Base-by-base conservation (phyloP, 1,140 invertebrate species). In the Hermetia illucens region DNA sequence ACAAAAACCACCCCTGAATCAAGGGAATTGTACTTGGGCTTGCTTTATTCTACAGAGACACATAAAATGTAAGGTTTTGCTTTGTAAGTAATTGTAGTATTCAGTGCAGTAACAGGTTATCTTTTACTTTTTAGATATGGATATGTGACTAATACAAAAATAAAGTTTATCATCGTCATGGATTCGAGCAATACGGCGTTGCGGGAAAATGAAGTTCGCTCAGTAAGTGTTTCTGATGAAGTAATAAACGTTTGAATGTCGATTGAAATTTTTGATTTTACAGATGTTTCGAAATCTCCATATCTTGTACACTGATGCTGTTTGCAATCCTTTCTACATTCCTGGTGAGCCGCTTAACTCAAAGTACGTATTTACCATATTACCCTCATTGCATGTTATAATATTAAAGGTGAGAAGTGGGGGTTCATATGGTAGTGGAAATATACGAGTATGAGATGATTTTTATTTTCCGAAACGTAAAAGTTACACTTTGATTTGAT, bases 131-230 rank as follows among this genome's bases (percentile, higher is more conserved):
- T 45, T 50, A 94, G 90, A 50, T 97, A 91, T 71, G 93, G 92
- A 5, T 97, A 94, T 71, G 87, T 93, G 13, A 95, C 91, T n/a
- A 96, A 95, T 59, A 95, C 91, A 0, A 85, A 87, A 66, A 82
- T 95, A 12, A 97, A 96, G 61, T 84, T 96, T 61, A 80, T 97
- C 13, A 77, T 96, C 44, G 81, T 96, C 18, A 77, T 94, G n/a
- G 89, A 94, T 53, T 83, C 88, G 1, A 78, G 82, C 16, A 93
- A 90, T 54, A 77, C 79, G 34, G 77, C 79, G 6, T 65, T 94
- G 19, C 62, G 91, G 47, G 92, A 97, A 58, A 94, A 92, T 66
- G 93, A 97, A 69, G 88, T 96, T 3, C 69, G 89, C 65, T 82
- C 79, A 48, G 88, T 93, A 72, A 68, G 67, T 63, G 38, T 21